Evolutionary conservation across 2,113 vertebrate species (phyloP).

Genomic region (Otis tarda): DNA sequence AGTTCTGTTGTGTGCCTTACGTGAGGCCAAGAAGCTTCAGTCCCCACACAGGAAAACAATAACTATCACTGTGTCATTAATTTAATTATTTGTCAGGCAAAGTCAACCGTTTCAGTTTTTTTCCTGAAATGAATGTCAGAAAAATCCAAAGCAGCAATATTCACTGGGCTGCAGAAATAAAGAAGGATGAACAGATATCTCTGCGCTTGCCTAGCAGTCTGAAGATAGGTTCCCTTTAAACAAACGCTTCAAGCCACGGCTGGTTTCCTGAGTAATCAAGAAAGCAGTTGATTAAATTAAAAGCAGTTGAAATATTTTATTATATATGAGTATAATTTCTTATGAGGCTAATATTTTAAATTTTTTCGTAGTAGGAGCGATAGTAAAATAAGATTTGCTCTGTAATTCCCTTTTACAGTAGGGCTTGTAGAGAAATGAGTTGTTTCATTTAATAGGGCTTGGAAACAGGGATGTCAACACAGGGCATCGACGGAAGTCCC

Average conservation of each 20-base stretch:
- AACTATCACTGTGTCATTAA: not conserved
- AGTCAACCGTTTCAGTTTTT: constrained; percentile 28
- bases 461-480: constrained; percentile 10
- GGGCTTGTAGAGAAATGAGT: constrained; percentile 2
- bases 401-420: constrained; percentile 46
- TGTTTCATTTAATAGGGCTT: constrained; percentile 36
- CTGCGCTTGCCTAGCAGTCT: constrained; percentile 24
- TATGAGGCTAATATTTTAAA: constrained; percentile 30
- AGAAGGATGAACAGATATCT: constrained; percentile 60
- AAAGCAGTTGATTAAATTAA: constrained; percentile 32
- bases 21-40: not conserved
- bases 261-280: not conserved
- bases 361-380: constrained; percentile 35
- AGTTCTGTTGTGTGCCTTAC: not conserved
- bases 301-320: constrained; percentile 56
- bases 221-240: not conserved
- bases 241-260: not conserved
- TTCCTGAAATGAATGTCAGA: constrained; percentile 33
- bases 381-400: constrained; percentile 64
- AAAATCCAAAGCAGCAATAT: constrained; percentile 34
- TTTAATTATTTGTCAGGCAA: not conserved
- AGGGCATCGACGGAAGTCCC: not conserved
- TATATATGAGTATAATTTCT: not conserved
- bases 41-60: not conserved
- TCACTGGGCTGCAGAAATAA: not conserved